A percentile compares a stretch with the other conserved stretches of the same genome.
These are phyloP conservation scores for Schrankia costaestrigalis DNA, from an alignment of 2,888 invertebrate species.

Conservation along the genomic window DNA sequence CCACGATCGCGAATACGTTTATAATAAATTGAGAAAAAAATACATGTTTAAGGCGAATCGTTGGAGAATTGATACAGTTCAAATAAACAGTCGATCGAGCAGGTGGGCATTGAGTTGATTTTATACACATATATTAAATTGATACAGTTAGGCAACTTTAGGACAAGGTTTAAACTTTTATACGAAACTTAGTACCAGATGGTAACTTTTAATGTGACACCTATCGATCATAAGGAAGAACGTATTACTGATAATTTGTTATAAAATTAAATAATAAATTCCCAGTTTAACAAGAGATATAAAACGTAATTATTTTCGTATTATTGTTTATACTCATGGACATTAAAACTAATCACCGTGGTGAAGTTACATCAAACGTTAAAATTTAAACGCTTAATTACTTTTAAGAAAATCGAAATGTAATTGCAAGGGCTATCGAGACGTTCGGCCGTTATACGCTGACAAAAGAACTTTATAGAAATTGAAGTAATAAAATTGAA, in stretches of 20 bases:
- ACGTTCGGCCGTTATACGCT: slow-evolving; percentile 13
- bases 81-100: slow-evolving; percentile 48
- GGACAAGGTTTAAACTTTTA: slow-evolving; percentile 22
- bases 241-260: slow-evolving; percentile 4
- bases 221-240: slow-evolving; percentile 5
- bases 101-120: slow-evolving; percentile 20
- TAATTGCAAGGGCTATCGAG: slow-evolving; percentile 26
- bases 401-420: slow-evolving; percentile 26
- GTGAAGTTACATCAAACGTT: slow-evolving; percentile 9
- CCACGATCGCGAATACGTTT: slow-evolving; percentile 33
- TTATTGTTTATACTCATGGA: slow-evolving; percentile 12
- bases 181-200: no score
- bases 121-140: slow-evolving; percentile 26
- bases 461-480: slow-evolving; percentile 36
- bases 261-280: slow-evolving; percentile 8
- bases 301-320: slow-evolving; percentile 22
- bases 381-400: slow-evolving; percentile 26
- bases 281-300: slow-evolving; percentile 17
- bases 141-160: slow-evolving; percentile 28
- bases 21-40: slow-evolving; percentile 49
- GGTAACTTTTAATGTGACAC: not conserved
- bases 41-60: slow-evolving; percentile 38
- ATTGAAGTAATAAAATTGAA: slow-evolving; percentile 38
- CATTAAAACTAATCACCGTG: slow-evolving; percentile 9
- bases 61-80: slow-evolving; percentile 48